These are phyloP conservation scores for Drosophila gaucha DNA, from an alignment of 2,888 invertebrate genomes.

Conservation along the genomic window DNA sequence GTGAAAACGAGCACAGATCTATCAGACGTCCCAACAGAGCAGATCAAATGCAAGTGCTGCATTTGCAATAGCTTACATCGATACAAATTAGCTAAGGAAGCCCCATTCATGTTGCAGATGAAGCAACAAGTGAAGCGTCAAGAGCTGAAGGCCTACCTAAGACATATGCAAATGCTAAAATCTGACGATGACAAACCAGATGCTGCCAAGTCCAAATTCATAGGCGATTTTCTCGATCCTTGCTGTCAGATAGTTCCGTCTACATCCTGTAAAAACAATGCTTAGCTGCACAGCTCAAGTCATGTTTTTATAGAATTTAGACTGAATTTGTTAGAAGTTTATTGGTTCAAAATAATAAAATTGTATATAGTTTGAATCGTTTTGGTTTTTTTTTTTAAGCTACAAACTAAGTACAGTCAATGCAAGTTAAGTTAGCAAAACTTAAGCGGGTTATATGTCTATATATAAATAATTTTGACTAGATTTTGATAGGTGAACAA, in stretches of 20 bases:
- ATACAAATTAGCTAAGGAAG: constrained; percentile 16
- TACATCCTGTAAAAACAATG: constrained; percentile 10
- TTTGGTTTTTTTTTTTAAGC: constrained; percentile 26
- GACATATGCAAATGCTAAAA: background rate
- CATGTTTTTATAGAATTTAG: constrained; percentile 12
- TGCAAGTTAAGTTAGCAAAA: constrained; percentile 8
- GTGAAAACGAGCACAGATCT: too few species aligned
- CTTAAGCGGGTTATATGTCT: background rate
- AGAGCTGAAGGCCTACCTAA: constrained; percentile 52
- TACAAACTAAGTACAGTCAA: constrained; percentile 25
- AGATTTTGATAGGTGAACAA: constrained; percentile 57
- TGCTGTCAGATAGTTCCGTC: constrained; percentile 13
- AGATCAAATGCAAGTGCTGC: constrained; percentile 15
- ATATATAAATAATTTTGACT: constrained; percentile 62
- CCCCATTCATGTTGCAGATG: constrained; percentile 45
- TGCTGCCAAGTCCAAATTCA: background rate
- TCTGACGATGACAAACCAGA: background rate
- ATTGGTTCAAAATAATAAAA: background rate
- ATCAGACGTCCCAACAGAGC: background rate
- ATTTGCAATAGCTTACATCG: constrained; percentile 36
- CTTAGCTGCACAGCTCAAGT: constrained; percentile 21
- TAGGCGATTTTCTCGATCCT: constrained; percentile 3
- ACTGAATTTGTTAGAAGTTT: background rate
- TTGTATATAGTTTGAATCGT: constrained; percentile 9
- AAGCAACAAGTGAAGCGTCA: constrained; percentile 32